phyloP scores from a whole-genome alignment of 2,113 vertebrate species.

The Oncorhynchus clarkii region DNA sequence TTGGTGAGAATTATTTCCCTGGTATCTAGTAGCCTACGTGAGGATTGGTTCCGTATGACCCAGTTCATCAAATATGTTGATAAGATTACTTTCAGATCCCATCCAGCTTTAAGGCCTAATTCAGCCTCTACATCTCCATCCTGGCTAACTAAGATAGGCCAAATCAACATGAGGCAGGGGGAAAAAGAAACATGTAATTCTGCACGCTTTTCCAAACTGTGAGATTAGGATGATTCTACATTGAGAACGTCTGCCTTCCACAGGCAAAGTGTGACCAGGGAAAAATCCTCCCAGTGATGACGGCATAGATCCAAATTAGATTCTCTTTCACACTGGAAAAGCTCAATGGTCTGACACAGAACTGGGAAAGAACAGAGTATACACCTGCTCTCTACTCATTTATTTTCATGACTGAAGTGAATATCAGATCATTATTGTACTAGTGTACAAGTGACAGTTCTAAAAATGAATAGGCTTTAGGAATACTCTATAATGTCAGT shows the following conservation, averaged over 20 bases:
- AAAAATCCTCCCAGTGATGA: slow-evolving; percentile 33
- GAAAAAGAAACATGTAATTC: slow-evolving; percentile 43
- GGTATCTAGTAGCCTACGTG: slow-evolving; percentile 49
- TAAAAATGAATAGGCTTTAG: slow-evolving; percentile 58
- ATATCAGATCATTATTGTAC: slow-evolving; percentile 16
- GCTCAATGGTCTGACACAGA: slow-evolving; percentile 5
- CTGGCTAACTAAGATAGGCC: slow-evolving; percentile 7
- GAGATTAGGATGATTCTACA: slow-evolving; percentile 66
- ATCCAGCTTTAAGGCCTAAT: background rate
- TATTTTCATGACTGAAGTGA: too few species aligned
- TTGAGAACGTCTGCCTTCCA: slow-evolving; percentile 51
- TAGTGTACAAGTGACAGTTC: background rate
- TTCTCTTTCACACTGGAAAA: slow-evolving; percentile 13
- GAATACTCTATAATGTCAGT: too few species aligned
- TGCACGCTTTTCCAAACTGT: slow-evolving; percentile 39
- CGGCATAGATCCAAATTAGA: slow-evolving; percentile 30
- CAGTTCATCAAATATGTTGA: background rate
- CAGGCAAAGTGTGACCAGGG: slow-evolving; percentile 33
- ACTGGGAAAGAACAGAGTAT: background rate
- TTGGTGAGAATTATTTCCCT: slow-evolving; percentile 5
- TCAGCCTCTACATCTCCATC: background rate
- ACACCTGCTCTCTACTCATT: slow-evolving; percentile 13
- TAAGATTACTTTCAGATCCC: background rate
- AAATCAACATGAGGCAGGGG: slow-evolving; percentile 9
- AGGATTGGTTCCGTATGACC: slow-evolving; percentile 1